phyloP scores from a whole-genome alignment of 2,888 invertebrate genomes.

The Hirtodrosophila duncani region DNA sequence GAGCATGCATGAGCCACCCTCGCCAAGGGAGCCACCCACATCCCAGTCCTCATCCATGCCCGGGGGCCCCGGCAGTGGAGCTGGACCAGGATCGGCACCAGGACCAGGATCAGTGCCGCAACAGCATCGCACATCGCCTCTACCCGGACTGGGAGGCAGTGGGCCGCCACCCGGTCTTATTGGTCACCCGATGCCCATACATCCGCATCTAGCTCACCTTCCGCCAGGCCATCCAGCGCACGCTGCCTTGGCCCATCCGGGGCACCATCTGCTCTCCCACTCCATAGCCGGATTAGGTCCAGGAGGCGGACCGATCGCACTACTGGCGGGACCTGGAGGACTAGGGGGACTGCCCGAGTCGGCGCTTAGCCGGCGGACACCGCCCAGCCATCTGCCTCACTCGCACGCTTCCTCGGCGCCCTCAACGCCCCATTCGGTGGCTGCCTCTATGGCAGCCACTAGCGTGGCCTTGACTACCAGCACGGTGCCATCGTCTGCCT shows the following conservation, averaged over 20 bases:
- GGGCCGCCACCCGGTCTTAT: slow-evolving; percentile 72
- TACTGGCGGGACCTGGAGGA: slow-evolving; percentile 74
- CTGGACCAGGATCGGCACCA: slow-evolving; percentile 25
- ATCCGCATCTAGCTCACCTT: slow-evolving; percentile 75
- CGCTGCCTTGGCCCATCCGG: slow-evolving; percentile 73
- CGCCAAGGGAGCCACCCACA: slow-evolving; percentile 56
- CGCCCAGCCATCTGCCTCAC: slow-evolving; percentile 72
- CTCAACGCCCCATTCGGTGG: slow-evolving; percentile 60
- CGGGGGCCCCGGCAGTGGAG: slow-evolving; percentile 29
- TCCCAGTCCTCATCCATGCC: slow-evolving; percentile 63
- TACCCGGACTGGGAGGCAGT: slow-evolving; percentile 73
- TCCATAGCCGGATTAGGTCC: slow-evolving; percentile 74
- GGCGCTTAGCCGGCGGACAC: slow-evolving; percentile 76
- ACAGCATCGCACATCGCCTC: slow-evolving; percentile 75
- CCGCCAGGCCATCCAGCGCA: slow-evolving; percentile 75
- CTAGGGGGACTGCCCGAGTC: slow-evolving; percentile 74
- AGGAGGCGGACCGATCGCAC: slow-evolving; percentile 73
- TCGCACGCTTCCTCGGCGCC: slow-evolving; percentile 73
- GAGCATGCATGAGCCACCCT: slow-evolving; percentile 60
- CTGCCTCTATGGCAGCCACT: slow-evolving; percentile 36
- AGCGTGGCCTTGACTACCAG: slow-evolving; percentile 68
- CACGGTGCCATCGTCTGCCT: slow-evolving; percentile 77
- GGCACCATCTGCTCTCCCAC: slow-evolving; percentile 77
- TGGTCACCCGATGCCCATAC: slow-evolving; percentile 77
- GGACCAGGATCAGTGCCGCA: slow-evolving; percentile 58